Evolutionary conservation across 2,888 invertebrate genomes (phyloP), one percentile per base, ranked within the genome.

Genomic region (Stenodera caucasica): DNA sequence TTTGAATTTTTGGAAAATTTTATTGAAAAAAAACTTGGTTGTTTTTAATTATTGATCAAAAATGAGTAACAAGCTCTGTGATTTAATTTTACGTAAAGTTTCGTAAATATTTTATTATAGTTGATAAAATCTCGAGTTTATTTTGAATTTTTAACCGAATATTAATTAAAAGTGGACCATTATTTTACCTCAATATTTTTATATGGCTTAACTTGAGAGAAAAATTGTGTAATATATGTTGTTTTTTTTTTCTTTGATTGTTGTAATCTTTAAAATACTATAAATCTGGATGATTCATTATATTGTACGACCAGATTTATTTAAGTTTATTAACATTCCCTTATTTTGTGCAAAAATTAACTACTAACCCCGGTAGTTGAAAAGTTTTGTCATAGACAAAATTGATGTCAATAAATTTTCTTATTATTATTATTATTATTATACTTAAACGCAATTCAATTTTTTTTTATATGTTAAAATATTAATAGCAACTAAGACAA

Each of bases 21-120:
- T 49, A 55, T 50, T 26, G 1, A 9, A 9, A 50, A 50, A 37
- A 57, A 53, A 57, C 30, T 50, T 58, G 29, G 54, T 54, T 57
- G 56, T 60, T 57, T 56, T 61, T 40, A 54, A 49, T 50, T n/a
- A 23, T 29, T 50, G 50, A 45, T 4, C 23, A 21, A 23, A 21
- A 40, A 45, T 33, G 14, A 51, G 51, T 56, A 57, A 57, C 35
- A 64, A 60, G 57, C 61, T 64, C 67, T 67, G 67, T 67, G 67
- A 67, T 67, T 67, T 63, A 57, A 57, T 56, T 54, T 61, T 56
- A 58, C 55, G 55, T 62, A 26, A 58, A 54, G 21, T 53, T 53
- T 54, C 52, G 51, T 61, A 55, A 58, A 58, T 55, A 61, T 45
- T 54, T 53, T 53, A 35, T 53, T 62, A 53, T 50, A 50, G 23